These are phyloP conservation scores for Oreamnos americanus DNA, from an alignment of 2,113 vertebrate genomes.

Conservation along the genomic window DNA sequence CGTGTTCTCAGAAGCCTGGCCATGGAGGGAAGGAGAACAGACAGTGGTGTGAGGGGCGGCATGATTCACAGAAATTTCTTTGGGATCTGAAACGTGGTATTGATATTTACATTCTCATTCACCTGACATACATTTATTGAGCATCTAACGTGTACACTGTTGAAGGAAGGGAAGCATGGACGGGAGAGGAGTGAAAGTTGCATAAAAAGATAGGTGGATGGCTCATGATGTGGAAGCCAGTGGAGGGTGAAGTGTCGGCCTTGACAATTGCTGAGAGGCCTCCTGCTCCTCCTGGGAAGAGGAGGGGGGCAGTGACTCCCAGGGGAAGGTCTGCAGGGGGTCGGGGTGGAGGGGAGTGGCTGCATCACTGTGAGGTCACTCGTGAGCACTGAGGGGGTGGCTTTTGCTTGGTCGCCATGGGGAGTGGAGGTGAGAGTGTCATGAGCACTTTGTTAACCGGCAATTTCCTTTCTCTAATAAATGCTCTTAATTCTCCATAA, in stretches of 20 bases:
- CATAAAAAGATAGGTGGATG: neutral
- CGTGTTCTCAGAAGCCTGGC: neutral
- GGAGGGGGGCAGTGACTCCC: neutral
- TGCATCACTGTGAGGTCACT: neutral
- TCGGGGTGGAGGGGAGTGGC: neutral
- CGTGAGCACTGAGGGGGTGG: neutral
- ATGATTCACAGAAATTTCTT: neutral
- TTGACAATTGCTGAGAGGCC: neutral
- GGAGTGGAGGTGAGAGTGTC: neutral
- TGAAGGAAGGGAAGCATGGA: neutral
- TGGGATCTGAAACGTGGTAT: neutral
- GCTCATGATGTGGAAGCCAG: neutral
- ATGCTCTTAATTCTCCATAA: slow-evolving; percentile 33
- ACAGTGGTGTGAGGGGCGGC: neutral
- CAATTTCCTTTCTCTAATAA: slow-evolving; percentile 53
- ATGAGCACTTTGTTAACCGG: neutral
- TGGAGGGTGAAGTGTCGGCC: neutral
- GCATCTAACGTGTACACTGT: neutral
- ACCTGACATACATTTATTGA: neutral
- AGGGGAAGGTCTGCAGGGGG: neutral
- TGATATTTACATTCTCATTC: neutral
- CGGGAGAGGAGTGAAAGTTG: neutral
- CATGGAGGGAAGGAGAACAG: neutral
- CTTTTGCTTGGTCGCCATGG: neutral
- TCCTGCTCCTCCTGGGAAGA: neutral